Evolutionary conservation across 2,888 invertebrate species (phyloP), one percentile per base, ranked within the genome.

Genomic region (Nematopogon swammerdamellus): DNA sequence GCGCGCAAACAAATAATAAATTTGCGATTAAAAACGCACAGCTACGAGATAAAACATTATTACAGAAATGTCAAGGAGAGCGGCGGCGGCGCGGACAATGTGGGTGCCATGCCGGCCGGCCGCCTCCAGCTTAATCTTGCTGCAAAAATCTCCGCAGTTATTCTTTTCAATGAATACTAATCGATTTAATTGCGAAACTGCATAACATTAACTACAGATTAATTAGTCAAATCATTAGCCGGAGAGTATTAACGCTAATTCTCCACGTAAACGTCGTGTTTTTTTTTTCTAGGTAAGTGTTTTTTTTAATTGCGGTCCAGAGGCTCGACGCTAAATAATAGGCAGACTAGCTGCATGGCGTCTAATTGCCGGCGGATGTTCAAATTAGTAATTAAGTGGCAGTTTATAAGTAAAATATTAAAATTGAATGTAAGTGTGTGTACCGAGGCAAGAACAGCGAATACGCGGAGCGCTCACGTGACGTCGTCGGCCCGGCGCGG

Each of bases 311-410:
- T 63, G 65, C 62, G 62, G n/a, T n/a, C n/a, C n/a, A n/a, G n/a
- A n/a, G n/a, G n/a, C n/a, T n/a, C n/a, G n/a, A n/a, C n/a, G n/a
- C n/a, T 64, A 25, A 25, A 25, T 25, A 25, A 25, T 25, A 36
- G 36, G 8, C 36, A 3, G 36, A 14, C 25, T 73, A 72, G 72
- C 72, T 74, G 73, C 73, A 68, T 68, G 72, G 68, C n/a, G n/a
- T n/a, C 70, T 76, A 75, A 76, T 76, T 74, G 69, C 70, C 56
- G 60, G 63, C 68, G 71, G 71, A 75, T 70, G 71, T 73, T 69
- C 67, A 68, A 68, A 65, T 67, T 70, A 63, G 69, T 75, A 74
- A 74, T 73, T 74, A 70, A 67, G 63, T 71, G 63, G 65, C 66
- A 68, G 67, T 70, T 65, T 68, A 36, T 36, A 36, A 36, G 36